A percentile compares a stretch with the other conserved stretches of the same genome.
phyloP scores from a whole-genome alignment of 2,113 vertebrate species.

The Gorsachius goisagi region DNA sequence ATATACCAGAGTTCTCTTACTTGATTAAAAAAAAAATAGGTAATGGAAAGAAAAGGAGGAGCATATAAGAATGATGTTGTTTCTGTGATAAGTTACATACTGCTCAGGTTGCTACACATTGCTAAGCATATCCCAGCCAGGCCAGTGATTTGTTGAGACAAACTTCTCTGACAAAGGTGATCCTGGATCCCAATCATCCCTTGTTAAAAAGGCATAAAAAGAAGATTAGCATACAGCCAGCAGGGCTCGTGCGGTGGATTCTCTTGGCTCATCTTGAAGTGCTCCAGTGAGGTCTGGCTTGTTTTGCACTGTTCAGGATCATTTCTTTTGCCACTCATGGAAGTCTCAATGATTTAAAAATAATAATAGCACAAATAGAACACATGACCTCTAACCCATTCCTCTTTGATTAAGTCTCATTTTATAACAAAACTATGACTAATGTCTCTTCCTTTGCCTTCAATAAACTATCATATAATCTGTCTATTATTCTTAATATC shows the following conservation, averaged over 20 bases:
- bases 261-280: constrained; percentile 85
- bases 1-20: neutral
- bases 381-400: constrained; percentile 76
- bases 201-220: constrained; percentile 68
- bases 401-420: constrained; percentile 82
- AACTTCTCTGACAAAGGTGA: constrained; percentile 3
- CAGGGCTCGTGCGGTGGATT: constrained; percentile 67
- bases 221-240: constrained; percentile 68
- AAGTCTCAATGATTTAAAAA: constrained; percentile 79
- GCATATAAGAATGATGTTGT: neutral
- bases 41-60: neutral
- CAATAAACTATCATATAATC: constrained; percentile 77
- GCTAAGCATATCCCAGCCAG: neutral
- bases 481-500: constrained; percentile 83
- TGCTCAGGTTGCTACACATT: neutral
- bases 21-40: neutral
- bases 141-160: neutral
- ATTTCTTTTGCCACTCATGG: constrained; percentile 84
- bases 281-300: constrained; percentile 81
- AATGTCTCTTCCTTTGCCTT: constrained; percentile 75
- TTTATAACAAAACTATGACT: constrained; percentile 80
- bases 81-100: neutral
- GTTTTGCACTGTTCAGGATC: constrained; percentile 82
- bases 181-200: constrained; percentile 35
- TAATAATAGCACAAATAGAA: constrained; percentile 80